Evolutionary conservation across 2,888 invertebrate genomes (phyloP).

Genomic region (Lamellibrachia columna): DNA sequence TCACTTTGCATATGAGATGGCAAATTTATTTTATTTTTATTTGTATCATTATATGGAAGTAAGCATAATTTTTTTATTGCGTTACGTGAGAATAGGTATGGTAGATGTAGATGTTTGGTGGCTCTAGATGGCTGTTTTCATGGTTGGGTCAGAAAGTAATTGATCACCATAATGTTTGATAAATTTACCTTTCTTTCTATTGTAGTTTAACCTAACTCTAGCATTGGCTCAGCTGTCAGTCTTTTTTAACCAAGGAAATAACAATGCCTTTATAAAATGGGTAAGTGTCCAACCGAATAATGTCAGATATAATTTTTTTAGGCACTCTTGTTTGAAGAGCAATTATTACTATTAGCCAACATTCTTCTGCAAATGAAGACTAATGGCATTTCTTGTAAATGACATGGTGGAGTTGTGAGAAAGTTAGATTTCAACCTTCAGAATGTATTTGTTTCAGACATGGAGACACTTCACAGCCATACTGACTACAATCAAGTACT

Average conservation of each 20-base stretch:
- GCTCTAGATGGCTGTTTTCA: too few species aligned
- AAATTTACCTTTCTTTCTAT: not conserved
- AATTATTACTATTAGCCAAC: too few species aligned
- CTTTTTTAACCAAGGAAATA: not conserved
- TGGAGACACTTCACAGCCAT: slow-evolving; percentile 55
- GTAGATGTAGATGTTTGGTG: not conserved
- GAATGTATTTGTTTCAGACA: slow-evolving; percentile 41
- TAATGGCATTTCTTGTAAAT: not conserved
- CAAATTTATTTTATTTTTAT: too few species aligned
- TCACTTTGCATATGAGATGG: too few species aligned
- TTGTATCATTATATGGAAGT: too few species aligned
- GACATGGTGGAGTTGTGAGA: not conserved
- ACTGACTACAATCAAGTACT: slow-evolving; percentile 70
- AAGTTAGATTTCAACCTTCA: not conserved
- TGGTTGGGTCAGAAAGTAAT: too few species aligned
- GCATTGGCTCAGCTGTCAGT: not conserved
- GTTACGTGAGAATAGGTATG: not conserved
- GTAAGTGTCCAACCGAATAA: not conserved
- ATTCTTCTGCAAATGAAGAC: not conserved
- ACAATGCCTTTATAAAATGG: not conserved
- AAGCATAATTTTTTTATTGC: too few species aligned
- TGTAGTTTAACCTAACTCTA: not conserved
- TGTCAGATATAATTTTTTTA: not conserved
- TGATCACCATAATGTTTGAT: too few species aligned
- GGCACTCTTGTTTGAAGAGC: not conserved